Evolutionary conservation across 2,888 invertebrate species (phyloP), one percentile per base, ranked within the genome.

Genomic region (Drosophila dives): DNA sequence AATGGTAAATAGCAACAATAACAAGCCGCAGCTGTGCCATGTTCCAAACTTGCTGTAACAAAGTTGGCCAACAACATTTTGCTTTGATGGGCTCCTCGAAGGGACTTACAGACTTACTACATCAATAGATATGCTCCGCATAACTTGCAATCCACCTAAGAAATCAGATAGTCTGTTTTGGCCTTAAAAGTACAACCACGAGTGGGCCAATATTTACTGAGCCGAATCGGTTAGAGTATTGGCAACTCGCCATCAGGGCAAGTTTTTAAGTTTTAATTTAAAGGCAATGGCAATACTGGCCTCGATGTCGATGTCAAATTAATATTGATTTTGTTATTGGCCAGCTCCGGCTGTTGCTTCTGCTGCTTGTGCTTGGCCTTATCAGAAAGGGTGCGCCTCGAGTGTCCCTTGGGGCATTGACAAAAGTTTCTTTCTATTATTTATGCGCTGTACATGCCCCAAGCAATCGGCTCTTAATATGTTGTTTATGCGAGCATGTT

Each of bases 1-100:
- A 74, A 85, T 80, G 85, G 90, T 86, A 87, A 89, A 86, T 80
- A 86, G 80, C 83, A 86, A 86, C 80, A 89, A 81, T 76, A 87
- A 80, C 80, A 89, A 89, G 80, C 59, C 76, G 55, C 78, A 75
- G 82, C 80, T 81, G 80, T 36, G 63, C 64, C 65, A 59, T 68
- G 71, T 56, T 61, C 54, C 38, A 68, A 77, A 79, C 66, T 75
- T 80, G 17, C 51, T 42, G 20, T 23, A 49, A 45, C 76, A 83
- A 86, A 88, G 73, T 86, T 84, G 66, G 45, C 32, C 67, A 89
- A 83, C 56, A 62, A 71, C 86, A 86, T 84, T 89, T 89, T 72
- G 64, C 84, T 81, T 89, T 86, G 89, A 84, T 72, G 77, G 72
- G 73, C 71, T 63, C 38, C 45, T 40, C 20, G 42, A 50, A 54